Conservation (phyloP, 2,888 invertebrate genomes). For the Eupithecia dodoneata region DNA sequence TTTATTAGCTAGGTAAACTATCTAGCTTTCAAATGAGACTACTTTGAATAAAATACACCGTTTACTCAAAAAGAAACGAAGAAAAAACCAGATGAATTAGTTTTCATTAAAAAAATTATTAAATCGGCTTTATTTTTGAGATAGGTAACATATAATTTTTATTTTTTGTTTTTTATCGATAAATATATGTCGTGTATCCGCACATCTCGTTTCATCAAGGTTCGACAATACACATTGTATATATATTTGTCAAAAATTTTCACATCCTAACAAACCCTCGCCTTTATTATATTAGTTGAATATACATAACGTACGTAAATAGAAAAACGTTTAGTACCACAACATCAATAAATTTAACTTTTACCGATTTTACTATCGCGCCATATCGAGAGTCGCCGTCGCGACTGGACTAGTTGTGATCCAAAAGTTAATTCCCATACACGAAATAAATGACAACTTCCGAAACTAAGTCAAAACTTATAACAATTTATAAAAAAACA, state of each 20-base stretch:
- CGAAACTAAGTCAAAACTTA: conserved; percentile 12
- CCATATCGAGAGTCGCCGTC: neutral
- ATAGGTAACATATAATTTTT: too few species aligned
- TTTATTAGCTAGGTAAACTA: too few species aligned
- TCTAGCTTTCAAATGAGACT: too few species aligned
- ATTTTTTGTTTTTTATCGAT: too few species aligned
- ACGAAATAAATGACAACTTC: conserved; percentile 17
- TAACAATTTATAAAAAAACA: conserved; percentile 20
- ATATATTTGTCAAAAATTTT: neutral
- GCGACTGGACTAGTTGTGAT: neutral
- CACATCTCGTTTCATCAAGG: too few species aligned
- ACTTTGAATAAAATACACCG: too few species aligned
- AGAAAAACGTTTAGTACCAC: neutral
- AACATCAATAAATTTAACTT: neutral
- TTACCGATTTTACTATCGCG: neutral
- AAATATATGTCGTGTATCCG: too few species aligned
- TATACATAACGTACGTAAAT: neutral
- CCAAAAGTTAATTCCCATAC: neutral
- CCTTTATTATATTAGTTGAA: neutral
- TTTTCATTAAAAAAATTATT: too few species aligned
- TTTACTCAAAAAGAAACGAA: too few species aligned
- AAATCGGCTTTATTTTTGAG: too few species aligned
- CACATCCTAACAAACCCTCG: neutral
- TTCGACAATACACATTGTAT: too few species aligned
- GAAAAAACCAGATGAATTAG: too few species aligned